A percentile compares a stretch with the other conserved stretches of the same genome.
Conservation (phyloP, 2,113 vertebrate species). For the Dermatemys mawii region DNA sequence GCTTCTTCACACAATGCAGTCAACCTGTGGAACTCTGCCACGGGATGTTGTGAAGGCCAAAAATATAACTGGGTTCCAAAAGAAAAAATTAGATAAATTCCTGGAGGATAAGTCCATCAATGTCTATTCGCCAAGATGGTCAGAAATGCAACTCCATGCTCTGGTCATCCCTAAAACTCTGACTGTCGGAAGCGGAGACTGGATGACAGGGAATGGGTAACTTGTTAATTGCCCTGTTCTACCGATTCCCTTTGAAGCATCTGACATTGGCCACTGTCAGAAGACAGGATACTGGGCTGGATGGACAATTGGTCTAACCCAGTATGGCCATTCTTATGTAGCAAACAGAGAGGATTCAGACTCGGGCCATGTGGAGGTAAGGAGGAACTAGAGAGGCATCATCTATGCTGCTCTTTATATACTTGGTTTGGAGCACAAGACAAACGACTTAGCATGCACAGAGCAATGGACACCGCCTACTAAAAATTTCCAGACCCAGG, state of each 20-base stretch:
- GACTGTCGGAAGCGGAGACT: not conserved
- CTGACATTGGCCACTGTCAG: not conserved
- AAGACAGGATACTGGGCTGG: not conserved
- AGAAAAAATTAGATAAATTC: not conserved
- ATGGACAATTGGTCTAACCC: not conserved
- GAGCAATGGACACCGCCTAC: not conserved
- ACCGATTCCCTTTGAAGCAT: not conserved
- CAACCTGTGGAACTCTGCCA: not conserved
- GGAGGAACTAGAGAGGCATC: not conserved
- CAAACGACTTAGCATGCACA: not conserved
- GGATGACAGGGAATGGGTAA: not conserved
- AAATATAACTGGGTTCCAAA: not conserved
- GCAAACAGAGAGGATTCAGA: not conserved
- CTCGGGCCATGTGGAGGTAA: not conserved
- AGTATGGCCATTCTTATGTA: not conserved
- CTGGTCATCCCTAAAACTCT: not conserved
- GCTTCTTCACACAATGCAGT: not conserved
- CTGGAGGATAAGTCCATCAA: not conserved
- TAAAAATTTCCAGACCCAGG: not conserved
- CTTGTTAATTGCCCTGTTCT: not conserved
- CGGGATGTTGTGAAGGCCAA: not conserved
- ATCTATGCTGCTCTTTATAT: not conserved
- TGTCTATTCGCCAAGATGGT: not conserved
- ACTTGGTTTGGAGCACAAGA: not conserved
- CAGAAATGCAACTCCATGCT: not conserved